Base-by-base conservation (phyloP, 1,140 invertebrate species). In the Hylaeus volcanicus region DNA sequence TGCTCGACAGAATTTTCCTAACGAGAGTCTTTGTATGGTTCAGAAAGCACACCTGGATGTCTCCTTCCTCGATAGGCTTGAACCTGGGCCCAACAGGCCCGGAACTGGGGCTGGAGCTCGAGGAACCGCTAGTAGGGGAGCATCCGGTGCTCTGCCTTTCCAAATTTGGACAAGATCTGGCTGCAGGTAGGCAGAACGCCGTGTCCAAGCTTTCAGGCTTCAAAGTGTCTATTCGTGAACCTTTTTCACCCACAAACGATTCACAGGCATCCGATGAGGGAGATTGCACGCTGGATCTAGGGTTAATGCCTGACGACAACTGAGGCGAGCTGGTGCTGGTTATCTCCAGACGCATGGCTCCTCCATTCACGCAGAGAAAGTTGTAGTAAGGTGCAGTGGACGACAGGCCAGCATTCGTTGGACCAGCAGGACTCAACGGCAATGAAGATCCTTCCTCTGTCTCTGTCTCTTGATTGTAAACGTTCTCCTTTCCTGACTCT, bases 1-100 rank as follows among this genome's bases (percentile, higher is more conserved):
- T 96, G 55, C 96, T 97, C 70, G 96, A 96, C 76, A 97, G 93
- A 74, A 98, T 96, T 92, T 98, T 98, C 91, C 95, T 96, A 74
- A 97, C 96, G 60, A 97, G 95, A 60, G 96, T 97, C 74, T 96
- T 94, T 0, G 96, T 96, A 86, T 97, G 96, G 86, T 97, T 96
- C 65, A 97, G 93, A 84, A 96, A 95, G 94, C 97, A 97, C 53
- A 97, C 94, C 89, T 96, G 95, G 39, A 97, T 94, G 74, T 97
- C 96, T 1, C 96, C 96, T 78, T 97, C 96, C 14, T 95, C 94
- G 48, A 97, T 94, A 8, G 97, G 94, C 90, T 97, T 97, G 91
- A 96, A 97, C 45, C 96, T 93, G 0, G 96, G 96, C 0, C 96
- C 96, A 2, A 93, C 94, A 0, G 94, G 93, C 37, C 89, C 89